These are phyloP conservation scores for Biston stratarius DNA, from an alignment of 2,888 invertebrate genomes.

Conservation along the genomic window DNA sequence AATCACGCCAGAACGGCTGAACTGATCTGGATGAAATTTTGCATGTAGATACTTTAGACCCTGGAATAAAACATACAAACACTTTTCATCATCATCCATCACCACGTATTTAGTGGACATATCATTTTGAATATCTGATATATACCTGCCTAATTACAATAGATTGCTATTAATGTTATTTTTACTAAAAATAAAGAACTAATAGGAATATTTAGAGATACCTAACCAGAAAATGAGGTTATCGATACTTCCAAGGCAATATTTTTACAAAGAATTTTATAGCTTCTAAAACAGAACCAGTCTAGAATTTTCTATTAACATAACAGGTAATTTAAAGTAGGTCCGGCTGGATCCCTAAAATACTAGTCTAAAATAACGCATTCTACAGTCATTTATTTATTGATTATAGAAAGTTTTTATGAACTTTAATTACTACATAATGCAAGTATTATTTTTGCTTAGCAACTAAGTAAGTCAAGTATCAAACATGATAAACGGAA, in stretches of 20 bases:
- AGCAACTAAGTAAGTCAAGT: no score
- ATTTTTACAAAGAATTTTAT: background rate
- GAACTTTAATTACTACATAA: background rate
- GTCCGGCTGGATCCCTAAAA: conserved; percentile 23
- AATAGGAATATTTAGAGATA: background rate
- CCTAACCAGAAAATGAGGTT: conserved; percentile 9
- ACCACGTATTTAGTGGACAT: no score
- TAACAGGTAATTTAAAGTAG: conserved; percentile 24
- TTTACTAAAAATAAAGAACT: background rate
- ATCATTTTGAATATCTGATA: no score
- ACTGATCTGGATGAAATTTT: no score
- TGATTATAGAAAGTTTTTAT: background rate
- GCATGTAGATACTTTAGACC: no score
- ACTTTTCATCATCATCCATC: no score
- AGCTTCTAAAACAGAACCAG: conserved; percentile 22
- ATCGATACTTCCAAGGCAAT: conserved; percentile 1
- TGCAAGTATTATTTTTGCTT: no score
- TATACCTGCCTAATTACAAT: no score
- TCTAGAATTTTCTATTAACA: conserved; percentile 33
- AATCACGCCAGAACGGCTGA: no score
- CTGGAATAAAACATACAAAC: no score
- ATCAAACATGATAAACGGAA: no score
- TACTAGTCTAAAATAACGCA: conserved; percentile 11
- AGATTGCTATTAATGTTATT: no score
- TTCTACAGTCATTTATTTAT: background rate